Evolutionary conservation across 2,797 vertebrate genomes (phyloP).

Genomic region (Chanos chanos): DNA sequence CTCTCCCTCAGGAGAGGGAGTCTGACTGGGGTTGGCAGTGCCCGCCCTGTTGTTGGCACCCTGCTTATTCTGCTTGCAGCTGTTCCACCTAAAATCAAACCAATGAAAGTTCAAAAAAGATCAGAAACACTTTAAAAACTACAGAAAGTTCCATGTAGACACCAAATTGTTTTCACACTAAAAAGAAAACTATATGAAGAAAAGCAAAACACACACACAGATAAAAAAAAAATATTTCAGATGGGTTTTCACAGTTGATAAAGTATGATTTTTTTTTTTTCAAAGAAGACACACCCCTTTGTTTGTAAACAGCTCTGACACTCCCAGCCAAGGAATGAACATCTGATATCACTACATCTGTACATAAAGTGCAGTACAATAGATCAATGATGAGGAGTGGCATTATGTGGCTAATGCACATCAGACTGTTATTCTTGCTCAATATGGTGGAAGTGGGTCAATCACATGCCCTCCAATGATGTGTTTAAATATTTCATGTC

Average conservation of each 20-base stretch:
- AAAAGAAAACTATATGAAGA: too few species aligned
- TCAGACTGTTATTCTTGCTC: conserved; percentile 7
- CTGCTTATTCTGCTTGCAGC: conserved; percentile 96
- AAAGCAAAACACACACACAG: too few species aligned
- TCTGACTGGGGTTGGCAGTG: conserved; percentile 82
- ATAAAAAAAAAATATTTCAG: too few species aligned
- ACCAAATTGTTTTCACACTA: too few species aligned
- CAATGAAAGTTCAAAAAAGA: neutral
- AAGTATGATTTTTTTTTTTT: too few species aligned
- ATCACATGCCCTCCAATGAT: conserved; percentile 7
- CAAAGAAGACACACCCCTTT: neutral
- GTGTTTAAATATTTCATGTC: conserved; percentile 45
- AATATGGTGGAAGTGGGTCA: conserved; percentile 33
- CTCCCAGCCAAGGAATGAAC: too few species aligned
- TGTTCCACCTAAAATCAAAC: conserved; percentile 83
- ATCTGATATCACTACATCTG: too few species aligned
- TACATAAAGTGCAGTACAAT: too few species aligned
- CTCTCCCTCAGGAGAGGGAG: conserved; percentile 89
- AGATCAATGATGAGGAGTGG: neutral
- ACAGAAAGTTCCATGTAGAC: too few species aligned
- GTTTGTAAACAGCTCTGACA: too few species aligned
- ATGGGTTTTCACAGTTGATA: too few species aligned
- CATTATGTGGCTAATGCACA: conserved; percentile 26
- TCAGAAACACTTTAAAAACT: too few species aligned
- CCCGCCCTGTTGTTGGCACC: conserved; percentile 82